These are phyloP conservation scores for Tubulanus polymorphus DNA, from an alignment of 2,888 invertebrate species.

Conservation along the genomic window DNA sequence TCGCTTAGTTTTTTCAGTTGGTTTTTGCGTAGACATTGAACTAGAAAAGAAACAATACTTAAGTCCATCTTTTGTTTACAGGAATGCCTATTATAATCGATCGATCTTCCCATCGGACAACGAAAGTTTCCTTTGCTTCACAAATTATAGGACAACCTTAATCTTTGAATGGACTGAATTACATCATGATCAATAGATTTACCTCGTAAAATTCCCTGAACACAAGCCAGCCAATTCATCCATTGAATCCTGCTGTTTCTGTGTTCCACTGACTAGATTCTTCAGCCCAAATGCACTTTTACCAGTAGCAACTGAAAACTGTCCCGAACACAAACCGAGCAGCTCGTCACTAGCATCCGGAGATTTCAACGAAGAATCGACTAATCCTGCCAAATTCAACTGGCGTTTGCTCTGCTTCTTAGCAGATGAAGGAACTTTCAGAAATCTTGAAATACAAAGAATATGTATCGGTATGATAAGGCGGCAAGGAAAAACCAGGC, in stretches of 20 bases:
- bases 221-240: slow-evolving; percentile 55
- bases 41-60: too few species aligned
- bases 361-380: neutral
- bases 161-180: slow-evolving; percentile 15
- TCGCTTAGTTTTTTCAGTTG: too few species aligned
- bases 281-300: too few species aligned
- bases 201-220: slow-evolving; percentile 59
- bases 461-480: too few species aligned
- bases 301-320: too few species aligned
- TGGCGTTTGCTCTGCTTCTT: slow-evolving; percentile 15
- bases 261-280: neutral
- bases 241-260: slow-evolving; percentile 25
- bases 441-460: slow-evolving; percentile 19
- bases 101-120: too few species aligned
- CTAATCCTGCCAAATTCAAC: neutral
- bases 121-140: too few species aligned
- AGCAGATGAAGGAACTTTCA: slow-evolving; percentile 24
- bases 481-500: too few species aligned
- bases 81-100: too few species aligned
- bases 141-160: too few species aligned
- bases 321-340: slow-evolving; percentile 1
- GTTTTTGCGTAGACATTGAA: too few species aligned
- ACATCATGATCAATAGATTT: slow-evolving; percentile 7
- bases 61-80: too few species aligned
- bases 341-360: slow-evolving; percentile 4